Conservation (phyloP, 2,888 invertebrate species). For the Crocallis elinguaria region DNA sequence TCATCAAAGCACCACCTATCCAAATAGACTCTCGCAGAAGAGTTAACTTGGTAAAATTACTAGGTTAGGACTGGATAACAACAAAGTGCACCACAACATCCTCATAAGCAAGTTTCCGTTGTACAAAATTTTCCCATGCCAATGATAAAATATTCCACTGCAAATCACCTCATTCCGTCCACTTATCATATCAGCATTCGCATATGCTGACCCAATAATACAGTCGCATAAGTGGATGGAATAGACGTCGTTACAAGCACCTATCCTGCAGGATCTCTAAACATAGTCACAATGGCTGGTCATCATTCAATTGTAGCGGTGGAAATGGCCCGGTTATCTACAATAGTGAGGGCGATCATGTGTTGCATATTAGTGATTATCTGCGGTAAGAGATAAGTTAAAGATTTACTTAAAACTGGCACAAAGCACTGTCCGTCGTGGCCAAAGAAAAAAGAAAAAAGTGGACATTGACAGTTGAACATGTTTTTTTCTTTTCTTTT, state of each 20-base stretch:
- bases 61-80: too few species aligned
- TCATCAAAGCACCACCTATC: too few species aligned
- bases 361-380: conserved; percentile 65
- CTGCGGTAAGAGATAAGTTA: neutral
- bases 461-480: too few species aligned
- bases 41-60: too few species aligned
- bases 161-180: conserved; percentile 48
- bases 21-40: too few species aligned
- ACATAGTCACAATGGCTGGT: conserved; percentile 80
- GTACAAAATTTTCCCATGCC: conserved; percentile 28
- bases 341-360: conserved; percentile 62
- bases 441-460: too few species aligned
- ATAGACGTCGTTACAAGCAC: conserved; percentile 55
- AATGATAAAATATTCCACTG: conserved; percentile 52
- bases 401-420: too few species aligned
- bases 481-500: too few species aligned
- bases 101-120: conserved; percentile 2
- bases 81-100: neutral
- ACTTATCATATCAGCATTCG: conserved; percentile 62
- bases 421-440: too few species aligned
- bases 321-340: conserved; percentile 78
- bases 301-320: conserved; percentile 81
- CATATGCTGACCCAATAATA: conserved; percentile 76
- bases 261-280: conserved; percentile 82
- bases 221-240: conserved; percentile 63